phyloP scores from a whole-genome alignment of 2,888 invertebrate genomes.

The Phaedon cochleariae region DNA sequence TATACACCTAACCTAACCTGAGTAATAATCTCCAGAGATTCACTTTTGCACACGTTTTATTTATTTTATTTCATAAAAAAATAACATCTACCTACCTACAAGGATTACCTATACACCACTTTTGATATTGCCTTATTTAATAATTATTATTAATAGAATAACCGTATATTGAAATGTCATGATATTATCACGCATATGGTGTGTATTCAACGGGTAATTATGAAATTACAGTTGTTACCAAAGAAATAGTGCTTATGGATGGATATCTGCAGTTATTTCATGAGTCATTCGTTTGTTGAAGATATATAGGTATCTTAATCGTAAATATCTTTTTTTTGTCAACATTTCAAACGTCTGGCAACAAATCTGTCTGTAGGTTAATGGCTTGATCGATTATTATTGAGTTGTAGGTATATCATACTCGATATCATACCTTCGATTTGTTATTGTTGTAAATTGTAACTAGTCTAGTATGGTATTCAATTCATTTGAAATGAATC shows the following conservation, averaged over 20 bases:
- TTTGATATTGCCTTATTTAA: neutral
- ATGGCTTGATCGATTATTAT: no score
- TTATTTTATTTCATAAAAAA: no score
- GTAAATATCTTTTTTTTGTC: neutral
- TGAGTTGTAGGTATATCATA: no score
- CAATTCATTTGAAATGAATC: no score
- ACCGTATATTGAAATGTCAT: neutral
- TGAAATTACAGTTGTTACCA: neutral
- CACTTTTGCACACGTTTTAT: no score
- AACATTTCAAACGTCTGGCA: neutral
- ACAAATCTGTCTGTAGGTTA: neutral
- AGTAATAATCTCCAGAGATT: no score
- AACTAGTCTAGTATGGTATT: no score
- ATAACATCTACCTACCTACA: no score
- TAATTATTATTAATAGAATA: neutral
- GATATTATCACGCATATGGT: neutral
- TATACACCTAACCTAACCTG: no score
- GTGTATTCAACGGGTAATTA: neutral
- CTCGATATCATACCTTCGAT: no score
- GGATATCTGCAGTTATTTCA: neutral
- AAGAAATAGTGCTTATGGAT: neutral
- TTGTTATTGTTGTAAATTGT: no score
- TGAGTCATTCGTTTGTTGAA: neutral
- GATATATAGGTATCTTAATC: neutral
- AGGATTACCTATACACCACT: no score